phyloP scores from a whole-genome alignment of 2,888 invertebrate genomes.

The Stratiomys singularior region DNA sequence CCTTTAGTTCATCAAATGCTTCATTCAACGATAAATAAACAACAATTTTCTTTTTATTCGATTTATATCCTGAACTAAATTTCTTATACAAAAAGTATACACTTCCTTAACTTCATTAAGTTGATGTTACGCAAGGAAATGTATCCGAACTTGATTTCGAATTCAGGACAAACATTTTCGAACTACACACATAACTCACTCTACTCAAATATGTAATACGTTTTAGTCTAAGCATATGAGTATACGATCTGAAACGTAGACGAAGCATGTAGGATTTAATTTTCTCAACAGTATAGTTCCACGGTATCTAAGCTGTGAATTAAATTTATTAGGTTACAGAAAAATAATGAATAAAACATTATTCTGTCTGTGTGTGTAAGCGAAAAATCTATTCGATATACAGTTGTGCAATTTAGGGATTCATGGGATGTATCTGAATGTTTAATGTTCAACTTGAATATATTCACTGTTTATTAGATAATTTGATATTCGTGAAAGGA shows the following conservation, averaged over 20 bases:
- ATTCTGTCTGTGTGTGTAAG: not conserved
- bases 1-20: too few relatives aligned
- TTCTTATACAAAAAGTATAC: too few relatives aligned
- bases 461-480: too few relatives aligned
- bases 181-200: not conserved
- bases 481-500: too few relatives aligned
- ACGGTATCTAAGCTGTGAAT: not conserved
- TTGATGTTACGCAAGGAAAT: not conserved
- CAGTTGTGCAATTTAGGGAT: too few relatives aligned
- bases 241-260: not conserved
- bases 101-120: too few relatives aligned
- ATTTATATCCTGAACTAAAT: too few relatives aligned
- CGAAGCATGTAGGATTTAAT: not conserved
- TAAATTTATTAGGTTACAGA: not conserved
- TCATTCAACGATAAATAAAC: too few relatives aligned
- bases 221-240: not conserved
- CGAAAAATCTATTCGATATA: too few relatives aligned
- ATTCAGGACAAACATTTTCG: not conserved
- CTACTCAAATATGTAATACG: not conserved
- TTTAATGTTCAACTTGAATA: too few relatives aligned
- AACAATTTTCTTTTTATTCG: too few relatives aligned
- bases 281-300: not conserved
- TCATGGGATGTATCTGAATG: too few relatives aligned
- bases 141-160: not conserved
- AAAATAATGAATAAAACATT: constrained; percentile 11